phyloP scores from a whole-genome alignment of 2,113 vertebrate species.

The Oophaga pumilio region DNA sequence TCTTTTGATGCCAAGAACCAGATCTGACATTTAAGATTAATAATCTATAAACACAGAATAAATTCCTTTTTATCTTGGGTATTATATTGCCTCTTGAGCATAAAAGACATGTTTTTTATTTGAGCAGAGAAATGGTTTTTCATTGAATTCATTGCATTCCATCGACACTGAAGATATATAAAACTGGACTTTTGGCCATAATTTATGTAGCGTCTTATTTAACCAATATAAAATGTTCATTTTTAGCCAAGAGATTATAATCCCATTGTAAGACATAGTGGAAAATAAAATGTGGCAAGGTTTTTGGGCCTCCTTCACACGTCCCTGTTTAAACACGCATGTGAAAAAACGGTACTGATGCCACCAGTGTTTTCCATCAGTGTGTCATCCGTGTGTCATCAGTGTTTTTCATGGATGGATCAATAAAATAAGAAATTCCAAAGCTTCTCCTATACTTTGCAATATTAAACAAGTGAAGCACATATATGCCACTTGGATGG shows the following conservation, averaged over 20 bases:
- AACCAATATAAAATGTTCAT: conserved; percentile 63
- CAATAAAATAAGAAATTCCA: no score
- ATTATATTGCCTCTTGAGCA: conserved; percentile 27
- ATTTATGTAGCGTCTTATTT: conserved; percentile 64
- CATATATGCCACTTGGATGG: no score
- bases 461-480: no score
- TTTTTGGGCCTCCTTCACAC: no score
- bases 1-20: conserved; percentile 63
- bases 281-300: no score
- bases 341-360: no score
- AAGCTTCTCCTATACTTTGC: no score
- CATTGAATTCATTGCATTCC: conserved; percentile 71
- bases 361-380: no score
- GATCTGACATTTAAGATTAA: conserved; percentile 67
- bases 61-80: conserved; percentile 61
- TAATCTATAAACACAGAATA: conserved; percentile 67
- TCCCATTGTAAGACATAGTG: neutral
- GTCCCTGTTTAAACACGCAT: no score
- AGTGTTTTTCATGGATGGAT: no score
- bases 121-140: conserved; percentile 61
- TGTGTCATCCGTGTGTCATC: no score
- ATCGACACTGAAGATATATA: conserved; percentile 65
- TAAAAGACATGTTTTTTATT: conserved; percentile 73
- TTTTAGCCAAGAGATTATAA: conserved; percentile 48
- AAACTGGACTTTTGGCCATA: conserved; percentile 66